Base-by-base conservation (phyloP, 2,888 invertebrate genomes). In the Phyllotreta cruciferae region DNA sequence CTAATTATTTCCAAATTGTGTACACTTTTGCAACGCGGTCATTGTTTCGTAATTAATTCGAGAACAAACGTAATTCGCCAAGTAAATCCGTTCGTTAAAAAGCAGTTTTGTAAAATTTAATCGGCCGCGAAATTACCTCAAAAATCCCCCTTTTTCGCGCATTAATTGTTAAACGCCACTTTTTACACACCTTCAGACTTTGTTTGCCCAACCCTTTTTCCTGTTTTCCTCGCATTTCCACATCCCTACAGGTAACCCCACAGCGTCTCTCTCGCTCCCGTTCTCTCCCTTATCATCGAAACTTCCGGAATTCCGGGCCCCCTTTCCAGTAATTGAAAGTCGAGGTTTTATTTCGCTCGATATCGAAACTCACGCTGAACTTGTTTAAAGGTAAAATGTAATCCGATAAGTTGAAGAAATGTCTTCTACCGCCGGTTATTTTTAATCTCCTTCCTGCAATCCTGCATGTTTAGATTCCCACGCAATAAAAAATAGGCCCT, bases 281-380 rank as follows among this genome's bases (percentile, higher is more conserved):
- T 4, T 24, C 4, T 4, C 24, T 24, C 24, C 24, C 24, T 24
- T 24, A 24, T 24, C 24, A 24, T 24, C 60, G 65, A 71, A 70
- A 63, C 72, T 72, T 72, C 67, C 65, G 66, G 66, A 66, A 70
- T 67, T 66, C 66, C 44, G 6, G 60, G 44, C 6, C 52, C 63
- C 68, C 68, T 69, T 64, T 64, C 24, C 60, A 64, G 71, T 74
- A 75, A 75, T 75, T 75, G 75, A 75, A 75, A 74, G 67, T 72
- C 71, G 73, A 67, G 73, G 71, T 71, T 68, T 71, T 71, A 73
- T 72, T 73, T 71, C 72, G 63, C 63, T 52, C 69, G 72, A 73
- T 73, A 74, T 74, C 72, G 74, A 73, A 74, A 74, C 70, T 69
- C 70, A 66, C 66, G 64, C 41, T 61, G 38, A 64, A 56, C 54